Conservation (phyloP, 1,140 invertebrate genomes). For the Tetramorium simillimum region DNA sequence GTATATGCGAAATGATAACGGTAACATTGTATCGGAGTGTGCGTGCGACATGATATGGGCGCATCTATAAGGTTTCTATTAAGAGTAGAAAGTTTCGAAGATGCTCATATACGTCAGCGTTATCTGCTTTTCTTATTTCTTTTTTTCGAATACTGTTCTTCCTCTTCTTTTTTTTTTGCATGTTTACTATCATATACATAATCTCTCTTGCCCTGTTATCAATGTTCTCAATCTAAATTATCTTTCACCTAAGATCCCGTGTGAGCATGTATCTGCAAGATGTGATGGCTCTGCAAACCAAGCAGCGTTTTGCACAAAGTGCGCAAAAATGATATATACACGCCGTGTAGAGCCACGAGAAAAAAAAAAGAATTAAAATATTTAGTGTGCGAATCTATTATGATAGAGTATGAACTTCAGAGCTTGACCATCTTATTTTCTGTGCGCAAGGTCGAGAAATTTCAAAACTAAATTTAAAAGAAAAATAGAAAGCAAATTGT, state of each 20-base stretch:
- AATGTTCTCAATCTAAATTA: conserved; percentile 55
- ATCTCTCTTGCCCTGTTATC: conserved; percentile 55
- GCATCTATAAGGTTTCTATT: conserved; percentile 55
- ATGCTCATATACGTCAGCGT: conserved; percentile 10
- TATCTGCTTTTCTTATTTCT: conserved; percentile 21
- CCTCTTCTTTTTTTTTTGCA: conserved; percentile 20
- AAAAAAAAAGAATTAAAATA: conserved; percentile 53
- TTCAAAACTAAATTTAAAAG: conserved; percentile 29
- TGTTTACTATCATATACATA: conserved; percentile 16
- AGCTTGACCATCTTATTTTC: conserved; percentile 40
- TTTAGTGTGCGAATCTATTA: conserved; percentile 61
- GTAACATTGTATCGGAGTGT: conserved; percentile 28
- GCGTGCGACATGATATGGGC: conserved; percentile 36
- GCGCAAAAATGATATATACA: conserved; percentile 53
- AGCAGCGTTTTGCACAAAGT: conserved; percentile 42
- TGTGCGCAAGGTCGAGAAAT: conserved; percentile 10
- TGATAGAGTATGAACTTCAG: conserved; percentile 28
- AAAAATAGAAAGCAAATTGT: conserved; percentile 43
- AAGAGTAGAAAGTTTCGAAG: conserved; percentile 41
- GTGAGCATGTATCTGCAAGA: conserved; percentile 63
- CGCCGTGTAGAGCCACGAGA: conserved; percentile 1
- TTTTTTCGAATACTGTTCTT: neutral
- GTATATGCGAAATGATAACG: neutral
- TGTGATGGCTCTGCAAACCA: conserved; percentile 45
- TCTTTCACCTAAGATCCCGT: conserved; percentile 45